Conservation (phyloP, 2,113 vertebrate genomes). For the Vanacampus margaritifer region DNA sequence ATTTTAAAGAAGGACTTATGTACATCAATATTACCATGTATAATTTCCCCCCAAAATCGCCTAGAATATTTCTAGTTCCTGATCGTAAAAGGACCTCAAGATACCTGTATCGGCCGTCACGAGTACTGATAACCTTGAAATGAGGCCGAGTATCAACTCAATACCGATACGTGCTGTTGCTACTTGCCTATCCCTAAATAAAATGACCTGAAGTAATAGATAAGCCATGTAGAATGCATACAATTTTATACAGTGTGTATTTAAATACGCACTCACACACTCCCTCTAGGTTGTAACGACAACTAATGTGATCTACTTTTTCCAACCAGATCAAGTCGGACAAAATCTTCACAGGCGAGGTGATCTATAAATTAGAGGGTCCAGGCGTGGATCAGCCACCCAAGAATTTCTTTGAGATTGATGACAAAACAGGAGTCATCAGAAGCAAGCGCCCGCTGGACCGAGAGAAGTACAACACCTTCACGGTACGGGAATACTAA, state of each 20-base stretch:
- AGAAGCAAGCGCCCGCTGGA: slow-evolving; percentile 86
- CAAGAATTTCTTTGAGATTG: slow-evolving; percentile 87
- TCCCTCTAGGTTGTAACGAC: slow-evolving; percentile 23
- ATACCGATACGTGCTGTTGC: no score
- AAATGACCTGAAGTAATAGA: neutral
- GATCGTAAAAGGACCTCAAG: no score
- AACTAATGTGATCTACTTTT: slow-evolving; percentile 22
- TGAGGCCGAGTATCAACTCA: no score
- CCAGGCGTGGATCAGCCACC: slow-evolving; percentile 92
- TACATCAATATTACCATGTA: no score
- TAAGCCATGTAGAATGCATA: slow-evolving; percentile 7
- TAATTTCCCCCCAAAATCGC: no score
- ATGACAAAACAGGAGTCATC: slow-evolving; percentile 85
- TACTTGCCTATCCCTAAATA: neutral
- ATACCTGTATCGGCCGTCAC: no score
- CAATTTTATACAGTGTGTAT: no score
- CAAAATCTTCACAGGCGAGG: slow-evolving; percentile 83
- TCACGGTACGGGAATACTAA: slow-evolving; percentile 73
- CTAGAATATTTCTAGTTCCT: no score
- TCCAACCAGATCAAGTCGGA: slow-evolving; percentile 91
- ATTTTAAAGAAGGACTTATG: no score
- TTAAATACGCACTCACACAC: neutral
- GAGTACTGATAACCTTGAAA: no score
- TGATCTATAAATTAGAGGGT: slow-evolving; percentile 95
- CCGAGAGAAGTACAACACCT: slow-evolving; percentile 83